These are phyloP conservation scores for Heliconius charithonia DNA, from an alignment of 2,888 invertebrate genomes.

Conservation along the genomic window DNA sequence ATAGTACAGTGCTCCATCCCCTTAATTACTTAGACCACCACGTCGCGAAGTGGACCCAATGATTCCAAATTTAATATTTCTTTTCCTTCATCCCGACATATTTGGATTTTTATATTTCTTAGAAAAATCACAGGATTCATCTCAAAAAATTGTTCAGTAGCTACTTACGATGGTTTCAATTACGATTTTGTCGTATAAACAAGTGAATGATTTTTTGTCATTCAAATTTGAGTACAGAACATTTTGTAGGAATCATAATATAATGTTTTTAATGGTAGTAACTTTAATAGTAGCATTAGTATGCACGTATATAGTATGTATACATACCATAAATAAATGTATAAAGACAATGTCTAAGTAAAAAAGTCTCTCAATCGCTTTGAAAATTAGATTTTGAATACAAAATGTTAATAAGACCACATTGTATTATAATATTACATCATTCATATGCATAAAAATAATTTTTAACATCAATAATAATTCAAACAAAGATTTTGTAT, in stretches of 20 bases:
- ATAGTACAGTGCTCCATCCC: constrained; percentile 10
- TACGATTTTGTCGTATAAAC: not conserved
- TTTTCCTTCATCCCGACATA: not conserved
- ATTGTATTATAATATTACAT: not conserved
- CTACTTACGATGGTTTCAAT: not conserved
- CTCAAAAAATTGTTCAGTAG: not conserved
- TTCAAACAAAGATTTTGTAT: not conserved
- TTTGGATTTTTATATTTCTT: not conserved
- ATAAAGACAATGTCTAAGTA: not conserved
- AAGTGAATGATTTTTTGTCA: not conserved
- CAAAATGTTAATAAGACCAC: not conserved
- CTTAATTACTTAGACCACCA: constrained; percentile 14
- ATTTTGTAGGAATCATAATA: not conserved
- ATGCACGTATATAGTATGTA: constrained; percentile 7
- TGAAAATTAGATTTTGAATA: not conserved
- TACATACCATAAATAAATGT: not conserved
- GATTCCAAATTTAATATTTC: constrained; percentile 1
- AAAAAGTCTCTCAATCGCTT: constrained; percentile 2
- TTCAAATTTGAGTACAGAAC: not conserved
- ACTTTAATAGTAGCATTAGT: not conserved
- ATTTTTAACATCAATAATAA: not conserved
- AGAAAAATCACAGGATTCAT: too few relatives aligned
- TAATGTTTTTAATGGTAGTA: not conserved
- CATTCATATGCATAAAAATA: not conserved
- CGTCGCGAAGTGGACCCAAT: constrained; percentile 15